Evolutionary conservation across 2,113 vertebrate genomes (phyloP), one percentile per base, ranked within the genome.

Genomic region (Urocolius indicus): DNA sequence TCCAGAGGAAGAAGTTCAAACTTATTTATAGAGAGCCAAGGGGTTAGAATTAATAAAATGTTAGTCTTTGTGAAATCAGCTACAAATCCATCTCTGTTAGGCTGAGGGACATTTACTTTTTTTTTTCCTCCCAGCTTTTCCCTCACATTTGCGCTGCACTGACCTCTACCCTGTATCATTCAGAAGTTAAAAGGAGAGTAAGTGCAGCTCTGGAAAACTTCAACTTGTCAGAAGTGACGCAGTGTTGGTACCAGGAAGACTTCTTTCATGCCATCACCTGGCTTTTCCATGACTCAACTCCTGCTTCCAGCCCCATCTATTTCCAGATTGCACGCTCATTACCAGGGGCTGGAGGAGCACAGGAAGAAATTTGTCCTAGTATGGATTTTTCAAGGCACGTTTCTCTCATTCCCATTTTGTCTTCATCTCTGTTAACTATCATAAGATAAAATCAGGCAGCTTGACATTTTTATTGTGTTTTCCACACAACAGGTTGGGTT

Each of bases 401-500:
- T 88, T 92, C 59, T 84, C 34, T 74, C 79, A 67, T 80, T 88
- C 51, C 11, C 34, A 32, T 80, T 88, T 88, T 88, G 72, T 57
- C 68, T 85, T 74, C 48, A 74, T 80, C 43, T 67, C 63, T 91
- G 59, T 84, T 94, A 93, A 74, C 55, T 45, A 65, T 41, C 45
- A 9, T 30, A 48, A 80, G 79, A 94, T 67, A 91, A 85, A 85
- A 95, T 81, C 68, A 16, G 34, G 27, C 75, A 88, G 43, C 43
- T 93, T 80, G 75, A 81, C 52, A 48, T 84, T 92, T 96, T 90
- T 68, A 52, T 78, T 66, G 24, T 63, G 51, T 63, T 90, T 89
- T 87, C 84, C 41, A 80, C 41, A 29, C 66, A 83, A 58, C 12
- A 68, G 88, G 83, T 84, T 95, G 49, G 27, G 36, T 75, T 90